A percentile compares a stretch with the other conserved stretches of the same genome.
Conservation (phyloP, 2,797 vertebrate species). For the Distichodus sexfasciatus region DNA sequence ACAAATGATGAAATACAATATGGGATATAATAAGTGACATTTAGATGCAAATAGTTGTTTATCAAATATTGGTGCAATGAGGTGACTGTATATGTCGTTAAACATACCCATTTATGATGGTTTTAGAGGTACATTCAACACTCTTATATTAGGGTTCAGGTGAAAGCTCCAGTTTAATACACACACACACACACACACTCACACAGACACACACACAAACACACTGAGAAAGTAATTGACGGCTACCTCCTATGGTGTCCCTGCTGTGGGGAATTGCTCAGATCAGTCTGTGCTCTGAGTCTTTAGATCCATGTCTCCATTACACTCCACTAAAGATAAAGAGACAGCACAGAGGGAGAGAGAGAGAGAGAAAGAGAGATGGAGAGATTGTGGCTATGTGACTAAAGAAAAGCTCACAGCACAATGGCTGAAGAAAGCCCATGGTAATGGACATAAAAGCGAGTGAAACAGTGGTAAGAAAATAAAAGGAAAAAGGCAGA, state of each 20-base stretch:
- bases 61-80: no score
- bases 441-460: neutral
- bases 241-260: slow-evolving; percentile 39
- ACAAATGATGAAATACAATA: no score
- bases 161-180: slow-evolving; percentile 12
- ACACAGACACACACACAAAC: slow-evolving; percentile 2
- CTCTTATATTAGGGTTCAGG: neutral
- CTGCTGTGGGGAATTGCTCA: slow-evolving; percentile 55
- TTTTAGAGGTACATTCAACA: slow-evolving; percentile 9
- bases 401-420: slow-evolving; percentile 3
- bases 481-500: neutral
- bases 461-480: slow-evolving; percentile 6
- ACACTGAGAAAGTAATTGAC: slow-evolving; percentile 32
- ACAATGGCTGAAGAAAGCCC: slow-evolving; percentile 7
- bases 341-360: slow-evolving; percentile 8
- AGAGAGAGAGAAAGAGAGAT: slow-evolving; percentile 10
- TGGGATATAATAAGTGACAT: no score
- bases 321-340: slow-evolving; percentile 27
- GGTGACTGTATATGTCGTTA: neutral
- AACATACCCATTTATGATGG: neutral
- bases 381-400: slow-evolving; percentile 9
- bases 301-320: slow-evolving; percentile 62
- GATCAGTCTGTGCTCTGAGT: slow-evolving; percentile 50
- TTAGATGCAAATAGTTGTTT: no score
- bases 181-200: neutral